Base-by-base conservation (phyloP, 2,888 invertebrate species). In the Melipona beecheii region DNA sequence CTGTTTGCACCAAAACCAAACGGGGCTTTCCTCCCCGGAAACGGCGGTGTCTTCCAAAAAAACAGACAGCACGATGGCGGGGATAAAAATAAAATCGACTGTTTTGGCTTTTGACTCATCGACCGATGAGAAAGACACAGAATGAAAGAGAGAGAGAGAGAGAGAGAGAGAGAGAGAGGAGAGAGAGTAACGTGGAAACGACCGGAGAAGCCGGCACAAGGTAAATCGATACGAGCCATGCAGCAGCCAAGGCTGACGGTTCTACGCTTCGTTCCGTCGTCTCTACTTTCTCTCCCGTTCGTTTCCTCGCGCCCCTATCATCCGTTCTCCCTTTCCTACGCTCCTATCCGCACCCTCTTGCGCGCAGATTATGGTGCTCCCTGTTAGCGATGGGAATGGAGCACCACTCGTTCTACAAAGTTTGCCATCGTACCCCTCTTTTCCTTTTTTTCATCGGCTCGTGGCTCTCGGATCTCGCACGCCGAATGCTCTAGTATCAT, bases 211-310 rank as follows among this genome's bases (percentile, higher is more conserved):
- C 86, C 82, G 84, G 81, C 86, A 84, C 87, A 88, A 88, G 87
- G 85, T 91, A 90, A 91, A 91, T 91, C 91, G 91, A 91, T 92
- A 91, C 90, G 89, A 82, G 85, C 87, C 86, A 90, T 87, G 86
- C 89, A 88, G 89, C 86, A 87, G 75, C 86, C 88, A 84, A 87
- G 89, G 81, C 88, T 90, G 89, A 87, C 87, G 85, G 88, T 81
- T 83, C 79, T 89, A 76, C 79, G 78, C 75, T 81, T 78, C 80
- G 56, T 71, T 78, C 79, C 81, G 79, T 66, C 81, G 65, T 78
- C 70, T 88, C 83, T 65, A 60, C 81, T 86, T 86, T 86, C 68
- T 79, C 81, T 79, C 77, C 77, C 56, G 65, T 68, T 81, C 78
- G 78, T 75, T 80, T 72, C 79, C 83, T 78, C 69, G 69, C 75